Evolutionary conservation across 2,888 invertebrate genomes (phyloP).

Genomic region (Graphium colonna): DNA sequence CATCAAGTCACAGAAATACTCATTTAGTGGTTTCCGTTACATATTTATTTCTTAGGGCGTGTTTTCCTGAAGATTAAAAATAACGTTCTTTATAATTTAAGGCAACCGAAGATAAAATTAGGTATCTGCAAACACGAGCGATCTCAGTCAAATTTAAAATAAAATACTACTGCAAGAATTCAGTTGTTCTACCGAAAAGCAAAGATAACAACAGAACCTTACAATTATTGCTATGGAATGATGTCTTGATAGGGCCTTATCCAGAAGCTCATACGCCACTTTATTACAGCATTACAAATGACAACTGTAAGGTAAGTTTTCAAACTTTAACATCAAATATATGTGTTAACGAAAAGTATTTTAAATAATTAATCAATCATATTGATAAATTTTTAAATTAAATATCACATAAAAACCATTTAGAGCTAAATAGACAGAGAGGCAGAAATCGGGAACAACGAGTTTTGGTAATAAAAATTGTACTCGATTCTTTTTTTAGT

Average conservation of each 20-base stretch:
- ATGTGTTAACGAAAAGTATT: background rate
- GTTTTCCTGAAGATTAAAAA: too few relatives aligned
- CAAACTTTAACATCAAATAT: background rate
- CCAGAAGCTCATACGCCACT: constrained; percentile 5
- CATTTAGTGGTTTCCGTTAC: too few relatives aligned
- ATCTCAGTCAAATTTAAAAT: background rate
- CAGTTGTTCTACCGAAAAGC: constrained; percentile 4
- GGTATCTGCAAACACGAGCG: constrained; percentile 8
- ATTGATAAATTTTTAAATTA: background rate
- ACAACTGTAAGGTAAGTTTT: constrained; percentile 14
- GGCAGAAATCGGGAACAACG: too few relatives aligned
- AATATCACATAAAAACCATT: background rate
- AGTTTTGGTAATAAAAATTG: too few relatives aligned
- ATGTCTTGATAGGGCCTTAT: constrained; percentile 13
- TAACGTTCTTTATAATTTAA: constrained; percentile 3
- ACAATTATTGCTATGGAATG: constrained; percentile 15
- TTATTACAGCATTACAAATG: constrained; percentile 2
- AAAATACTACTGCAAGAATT: constrained; percentile 18
- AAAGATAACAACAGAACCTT: background rate
- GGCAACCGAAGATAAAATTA: constrained; percentile 6
- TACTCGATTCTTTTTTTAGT: too few relatives aligned
- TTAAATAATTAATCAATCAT: background rate
- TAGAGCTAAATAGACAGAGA: too few relatives aligned
- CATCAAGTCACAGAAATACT: too few relatives aligned
- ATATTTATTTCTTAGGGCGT: too few relatives aligned